These are phyloP conservation scores for Lithodes maja DNA, from an alignment of 2,888 invertebrate genomes.

Conservation along the genomic window DNA sequence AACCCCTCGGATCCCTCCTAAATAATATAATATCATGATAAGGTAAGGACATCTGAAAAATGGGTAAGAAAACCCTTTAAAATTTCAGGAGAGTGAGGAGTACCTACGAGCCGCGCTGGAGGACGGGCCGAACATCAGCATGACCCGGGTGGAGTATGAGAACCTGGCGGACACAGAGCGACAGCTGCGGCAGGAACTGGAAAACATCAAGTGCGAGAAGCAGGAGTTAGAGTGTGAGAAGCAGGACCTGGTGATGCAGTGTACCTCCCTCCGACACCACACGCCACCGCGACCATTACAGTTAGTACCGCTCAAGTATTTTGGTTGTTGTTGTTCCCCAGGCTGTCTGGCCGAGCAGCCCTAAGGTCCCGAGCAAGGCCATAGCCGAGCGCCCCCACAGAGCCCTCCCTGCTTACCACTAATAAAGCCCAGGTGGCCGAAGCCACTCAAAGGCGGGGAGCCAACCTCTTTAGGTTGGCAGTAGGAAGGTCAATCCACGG, in stretches of 20 bases:
- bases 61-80: background rate
- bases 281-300: constrained; percentile 16
- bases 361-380: too few relatives aligned
- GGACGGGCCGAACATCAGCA: constrained; percentile 52
- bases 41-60: too few relatives aligned
- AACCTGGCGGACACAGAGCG: constrained; percentile 59
- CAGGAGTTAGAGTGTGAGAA: constrained; percentile 42
- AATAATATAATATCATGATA: too few relatives aligned
- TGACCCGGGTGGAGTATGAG: constrained; percentile 61
- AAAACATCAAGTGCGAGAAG: constrained; percentile 65
- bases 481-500: too few relatives aligned
- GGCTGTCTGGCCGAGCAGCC: too few relatives aligned
- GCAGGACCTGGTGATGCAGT: constrained; percentile 19
- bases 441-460: too few relatives aligned
- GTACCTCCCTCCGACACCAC: constrained; percentile 41
- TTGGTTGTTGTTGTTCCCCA: too few relatives aligned
- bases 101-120: constrained; percentile 46
- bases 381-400: too few relatives aligned
- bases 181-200: constrained; percentile 54
- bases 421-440: too few relatives aligned
- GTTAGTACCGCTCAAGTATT: background rate
- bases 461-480: too few relatives aligned
- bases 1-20: too few relatives aligned
- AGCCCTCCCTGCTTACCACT: too few relatives aligned
- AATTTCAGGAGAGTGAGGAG: constrained; percentile 61